Evolutionary conservation across 2,113 vertebrate species (phyloP).

Genomic region (Labrus mixtus): DNA sequence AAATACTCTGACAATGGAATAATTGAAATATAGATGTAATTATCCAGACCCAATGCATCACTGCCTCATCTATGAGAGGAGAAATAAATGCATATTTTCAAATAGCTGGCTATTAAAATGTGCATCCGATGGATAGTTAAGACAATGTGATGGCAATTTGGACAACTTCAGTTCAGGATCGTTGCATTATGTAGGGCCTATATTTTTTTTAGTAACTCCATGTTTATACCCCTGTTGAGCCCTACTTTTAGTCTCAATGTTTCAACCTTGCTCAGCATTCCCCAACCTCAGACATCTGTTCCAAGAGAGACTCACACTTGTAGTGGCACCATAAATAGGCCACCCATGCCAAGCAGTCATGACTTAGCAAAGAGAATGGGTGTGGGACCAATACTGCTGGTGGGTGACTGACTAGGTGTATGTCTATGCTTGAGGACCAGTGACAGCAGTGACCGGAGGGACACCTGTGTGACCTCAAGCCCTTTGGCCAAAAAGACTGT

Average conservation of each 20-base stretch:
- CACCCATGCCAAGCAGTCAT: slow-evolving; percentile 53
- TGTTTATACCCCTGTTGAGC: background rate
- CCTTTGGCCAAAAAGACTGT: slow-evolving; percentile 23
- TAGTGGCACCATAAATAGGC: slow-evolving; percentile 67
- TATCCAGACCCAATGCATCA: too few relatives aligned
- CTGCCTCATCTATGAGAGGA: too few relatives aligned
- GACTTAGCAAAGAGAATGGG: slow-evolving; percentile 61
- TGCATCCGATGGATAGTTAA: too few relatives aligned
- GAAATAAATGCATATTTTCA: too few relatives aligned
- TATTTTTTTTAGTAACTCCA: background rate
- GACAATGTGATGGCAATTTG: too few relatives aligned
- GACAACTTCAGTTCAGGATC: too few relatives aligned
- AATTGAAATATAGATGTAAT: too few relatives aligned
- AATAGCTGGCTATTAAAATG: too few relatives aligned
- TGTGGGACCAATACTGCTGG: slow-evolving; percentile 21
- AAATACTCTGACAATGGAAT: too few relatives aligned
- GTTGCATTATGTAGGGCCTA: background rate
- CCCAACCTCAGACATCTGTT: slow-evolving; percentile 68
- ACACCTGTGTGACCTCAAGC: slow-evolving; percentile 74
- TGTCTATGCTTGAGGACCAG: slow-evolving; percentile 18
- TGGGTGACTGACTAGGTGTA: slow-evolving; percentile 22
- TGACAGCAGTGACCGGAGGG: slow-evolving; percentile 46
- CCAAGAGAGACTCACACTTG: slow-evolving; percentile 24
- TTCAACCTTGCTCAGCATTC: slow-evolving; percentile 59
- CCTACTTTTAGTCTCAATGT: slow-evolving; percentile 22